Base-by-base conservation (phyloP, 1,140 invertebrate species). In the Lineus longissimus region DNA sequence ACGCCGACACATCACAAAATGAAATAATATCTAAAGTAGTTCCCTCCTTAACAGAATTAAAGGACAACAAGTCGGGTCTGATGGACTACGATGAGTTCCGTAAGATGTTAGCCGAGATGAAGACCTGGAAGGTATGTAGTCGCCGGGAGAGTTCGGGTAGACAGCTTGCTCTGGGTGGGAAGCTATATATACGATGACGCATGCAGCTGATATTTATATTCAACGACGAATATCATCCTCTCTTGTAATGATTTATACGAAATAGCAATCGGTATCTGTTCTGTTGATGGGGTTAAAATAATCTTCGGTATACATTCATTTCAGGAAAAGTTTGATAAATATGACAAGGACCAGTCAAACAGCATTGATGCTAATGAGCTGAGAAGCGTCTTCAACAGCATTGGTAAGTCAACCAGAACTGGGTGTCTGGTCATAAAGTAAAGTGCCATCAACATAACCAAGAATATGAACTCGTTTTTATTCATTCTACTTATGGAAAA, bases 341-440 rank as follows among this genome's bases (percentile, higher is more conserved):
- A 71, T 62, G 74, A 76, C 59, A 60, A 41, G 11, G 73, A 76
- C 55, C 61, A 51, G 23, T 63, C 68, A 11, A 63, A 62, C 13
- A 65, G 45, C 4, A 67, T 76, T 23, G 71, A 74, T 36, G 71
- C 68, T 13, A 73, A 66, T 62, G 74, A 76, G 62, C 59, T 76
- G 17, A 58, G 61, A 15, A 57, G 64, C 58, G 62, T 74, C 54
- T 74, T 74, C 61, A 55, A 47, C 45, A 67, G 62, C 30, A 47
- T 76, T 56, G 74, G 74, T 76, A 67, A 61, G 64, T 25, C 22
- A 19, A 30, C 9, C 41, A 25, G n/a, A n/a, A n/a, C n/a, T 23
- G 23, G 29, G n/a, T 41, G 30, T 40, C 17, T 2, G 15, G 17
- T 11, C 1, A n/a, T 57, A 30, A 31, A 15, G 0, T 58, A 9